Base-by-base conservation (phyloP, 2,113 vertebrate genomes). In the Mystacornis crossleyi region DNA sequence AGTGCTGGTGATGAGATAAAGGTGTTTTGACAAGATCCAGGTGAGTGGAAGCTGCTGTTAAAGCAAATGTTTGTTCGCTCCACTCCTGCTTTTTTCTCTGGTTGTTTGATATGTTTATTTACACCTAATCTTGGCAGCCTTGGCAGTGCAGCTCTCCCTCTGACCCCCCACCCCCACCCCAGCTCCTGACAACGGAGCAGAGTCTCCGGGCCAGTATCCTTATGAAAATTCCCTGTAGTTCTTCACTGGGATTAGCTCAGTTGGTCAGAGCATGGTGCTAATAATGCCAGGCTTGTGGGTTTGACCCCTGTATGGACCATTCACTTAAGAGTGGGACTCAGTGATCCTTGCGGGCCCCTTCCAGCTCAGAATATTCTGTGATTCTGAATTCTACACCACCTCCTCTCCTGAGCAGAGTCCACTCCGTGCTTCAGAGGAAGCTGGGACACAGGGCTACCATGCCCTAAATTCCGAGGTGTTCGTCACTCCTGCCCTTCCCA, bases 41-140 rank as follows among this genome's bases (percentile, higher is more conserved):
- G 42, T 91, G 91, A 77, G 21, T 51, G 19, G 78, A 91, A 82
- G 81, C 74, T 93, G 78, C 62, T 85, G 53, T 91, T 93, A 90
- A 62, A 80, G 70, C 62, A 87, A 79, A 65, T 48, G 48, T 71
- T 89, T 82, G 18, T 75, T 90, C 72, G n/a, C 57, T 77, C 51
- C 21, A 7, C 38, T 93, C 51, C 45, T 75, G 73, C 58, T 86
- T 64, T 28, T 90, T 45, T 72, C 61, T 72, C 9, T 70, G 34
- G 0, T 40, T 26, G 6, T 51, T 45, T 90, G 11, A 29, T 86
- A 43, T 93, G 65, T 81, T 90, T 38, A 17, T 78, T 92, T 84
- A 29, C 57, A 43, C 36, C 60, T 72, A 50, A 69, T 74, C 70
- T 57, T 62, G 69, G 64, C 75, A 81, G 64, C 40, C 33, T 74